Conservation (phyloP, 2,888 invertebrate genomes). For the Athripsodes cinereus region DNA sequence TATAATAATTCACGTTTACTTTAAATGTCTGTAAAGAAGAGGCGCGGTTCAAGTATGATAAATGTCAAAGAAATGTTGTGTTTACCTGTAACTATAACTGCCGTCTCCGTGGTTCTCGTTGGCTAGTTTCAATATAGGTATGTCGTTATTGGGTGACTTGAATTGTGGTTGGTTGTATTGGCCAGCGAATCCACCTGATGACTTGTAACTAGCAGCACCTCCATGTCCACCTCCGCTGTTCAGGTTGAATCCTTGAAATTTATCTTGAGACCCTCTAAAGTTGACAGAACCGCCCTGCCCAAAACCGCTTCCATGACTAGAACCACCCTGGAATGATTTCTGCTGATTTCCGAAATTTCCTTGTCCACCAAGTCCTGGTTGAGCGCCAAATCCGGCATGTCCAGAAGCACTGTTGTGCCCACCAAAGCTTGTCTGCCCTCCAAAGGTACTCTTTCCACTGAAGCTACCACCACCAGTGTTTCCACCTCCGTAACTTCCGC, state of each 20-base stretch:
- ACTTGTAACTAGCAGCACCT: background rate
- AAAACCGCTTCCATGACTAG: background rate
- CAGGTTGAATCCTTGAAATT: background rate
- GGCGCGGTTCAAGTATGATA: no score
- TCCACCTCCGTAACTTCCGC: background rate
- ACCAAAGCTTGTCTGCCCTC: background rate
- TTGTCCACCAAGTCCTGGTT: conserved; percentile 9
- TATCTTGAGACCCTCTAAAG: conserved; percentile 8
- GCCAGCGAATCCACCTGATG: conserved; percentile 1
- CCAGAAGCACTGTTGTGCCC: background rate
- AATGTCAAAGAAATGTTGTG: background rate
- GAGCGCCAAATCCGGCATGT: background rate
- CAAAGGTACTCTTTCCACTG: background rate
- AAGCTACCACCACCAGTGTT: background rate
- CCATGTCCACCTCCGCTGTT: conserved; percentile 5
- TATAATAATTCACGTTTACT: no score
- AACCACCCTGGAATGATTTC: conserved; percentile 7
- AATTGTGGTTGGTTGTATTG: conserved; percentile 14
- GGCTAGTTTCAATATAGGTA: conserved; percentile 55
- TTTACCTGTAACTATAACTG: conserved; percentile 58
- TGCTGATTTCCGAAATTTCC: conserved; percentile 4
- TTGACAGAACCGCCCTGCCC: conserved; percentile 13
- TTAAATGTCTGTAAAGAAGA: no score
- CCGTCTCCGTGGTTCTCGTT: conserved; percentile 59
- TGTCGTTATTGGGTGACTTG: conserved; percentile 35